Base-by-base conservation (phyloP, 2,888 invertebrate genomes). In the Lamellibrachia columna region DNA sequence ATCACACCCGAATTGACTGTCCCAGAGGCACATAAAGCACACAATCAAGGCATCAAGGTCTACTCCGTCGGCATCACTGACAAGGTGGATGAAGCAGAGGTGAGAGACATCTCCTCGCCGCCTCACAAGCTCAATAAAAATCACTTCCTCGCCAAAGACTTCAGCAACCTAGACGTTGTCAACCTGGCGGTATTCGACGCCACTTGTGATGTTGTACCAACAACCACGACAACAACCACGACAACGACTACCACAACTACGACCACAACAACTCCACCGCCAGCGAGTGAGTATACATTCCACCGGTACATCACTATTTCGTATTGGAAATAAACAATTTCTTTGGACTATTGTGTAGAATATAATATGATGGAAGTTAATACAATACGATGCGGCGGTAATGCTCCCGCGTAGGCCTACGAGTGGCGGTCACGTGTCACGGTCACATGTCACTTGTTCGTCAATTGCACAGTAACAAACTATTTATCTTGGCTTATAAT, bases 1-100 rank as follows among this genome's bases (percentile, higher is more conserved):
- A 94, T 95, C 75, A 95, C 95, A 90, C 90, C 94, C 8, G 92
- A 93, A 75, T 92, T 93, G 52, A 96, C 95, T 1, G 93, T 95
- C 53, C 94, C 95, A 1, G 15, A 93, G 55, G 93, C 93, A 4
- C 52, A 91, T n/a, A 2, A 9, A 4, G 91, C 91, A 3, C 53
- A 55, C 53, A 58, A 22, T n/a, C 22, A 53, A 53, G 91, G 91
- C 53, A 91, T 91, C 15, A 9, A 7, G n/a, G n/a, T 91, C 9
- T 53, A 53, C 55, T 92, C 92, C 28, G 40, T 90, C 9, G 92
- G 92, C 15, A 90, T 92, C 40, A 92, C 92, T 1, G 4, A 90
- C 6, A 55, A 60, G 1, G 92, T 92, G 40, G 22, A 92, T 3
- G 15, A n/a, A 90, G 52, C 8, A 8, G 92, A 92, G 91, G 55